These are phyloP conservation scores for Botrylloides violaceus DNA, from an alignment of 23 tunicate species.

Conservation along the genomic window DNA sequence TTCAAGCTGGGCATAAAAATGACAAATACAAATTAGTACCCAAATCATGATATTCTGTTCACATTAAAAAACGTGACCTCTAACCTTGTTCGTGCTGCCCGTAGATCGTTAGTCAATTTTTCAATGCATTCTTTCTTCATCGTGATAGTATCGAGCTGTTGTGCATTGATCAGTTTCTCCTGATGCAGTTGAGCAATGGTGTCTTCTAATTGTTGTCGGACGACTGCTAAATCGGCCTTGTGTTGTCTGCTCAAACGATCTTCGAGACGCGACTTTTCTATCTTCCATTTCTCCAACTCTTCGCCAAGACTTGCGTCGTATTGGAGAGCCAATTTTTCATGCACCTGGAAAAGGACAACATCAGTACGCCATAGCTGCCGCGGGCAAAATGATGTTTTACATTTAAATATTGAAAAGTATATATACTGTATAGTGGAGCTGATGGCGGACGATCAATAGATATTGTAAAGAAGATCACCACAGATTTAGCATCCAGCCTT, in stretches of 20 bases:
- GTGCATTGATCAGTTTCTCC: constrained; percentile 15
- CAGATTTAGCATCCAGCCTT: too few species aligned
- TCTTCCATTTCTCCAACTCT: constrained; percentile 14
- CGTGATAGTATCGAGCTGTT: constrained; percentile 9
- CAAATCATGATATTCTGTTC: neutral
- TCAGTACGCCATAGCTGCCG: too few species aligned
- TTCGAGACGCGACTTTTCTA: neutral
- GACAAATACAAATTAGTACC: too few species aligned
- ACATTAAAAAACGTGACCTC: neutral
- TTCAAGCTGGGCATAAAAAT: constrained; percentile 14
- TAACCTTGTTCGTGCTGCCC: constrained; percentile 7
- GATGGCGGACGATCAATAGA: too few species aligned
- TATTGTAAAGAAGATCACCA: too few species aligned
- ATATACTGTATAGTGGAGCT: too few species aligned
- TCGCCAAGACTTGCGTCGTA: constrained; percentile 12
- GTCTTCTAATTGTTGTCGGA: constrained; percentile 6
- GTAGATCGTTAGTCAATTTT: constrained; percentile 13
- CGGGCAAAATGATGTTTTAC: too few species aligned
- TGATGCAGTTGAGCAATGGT: constrained; percentile 1
- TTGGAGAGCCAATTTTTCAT: constrained; percentile 12
- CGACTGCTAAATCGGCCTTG: neutral
- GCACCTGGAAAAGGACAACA: constrained; percentile 7
- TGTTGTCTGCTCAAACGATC: constrained; percentile 2
- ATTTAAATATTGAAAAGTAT: too few species aligned
- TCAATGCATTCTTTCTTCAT: constrained; percentile 2